Evolutionary conservation across 2,888 invertebrate genomes (phyloP), one percentile per base, ranked within the genome.

Genomic region (Gasteruption jaculator): DNA sequence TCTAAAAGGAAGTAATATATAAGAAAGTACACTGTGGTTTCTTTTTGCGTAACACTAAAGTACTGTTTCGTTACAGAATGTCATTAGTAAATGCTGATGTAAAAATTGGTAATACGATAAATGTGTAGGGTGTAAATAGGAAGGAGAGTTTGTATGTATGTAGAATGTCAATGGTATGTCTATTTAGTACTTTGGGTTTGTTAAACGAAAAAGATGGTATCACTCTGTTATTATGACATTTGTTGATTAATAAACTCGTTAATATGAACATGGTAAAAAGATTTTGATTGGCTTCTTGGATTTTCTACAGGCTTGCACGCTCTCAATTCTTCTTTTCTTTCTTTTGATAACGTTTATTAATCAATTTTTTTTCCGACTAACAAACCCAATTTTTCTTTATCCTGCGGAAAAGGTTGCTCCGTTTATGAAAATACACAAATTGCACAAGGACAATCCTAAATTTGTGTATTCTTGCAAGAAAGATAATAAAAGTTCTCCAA

Each of bases 191-290:
- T n/a, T n/a, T 66, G 69, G 69, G 68, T 65, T 69, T 70, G 68
- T 70, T 68, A 68, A 68, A 65, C 67, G 63, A 67, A 58, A 63
- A 49, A 48, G 45, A 51, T 46, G 48, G 43, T 53, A 58, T 40
- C 56, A 48, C 60, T 57, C 65, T 68, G 62, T 68, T 68, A 63
- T 60, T 47, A 36, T 38, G 29, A 35, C 46, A 59, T 63, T 53
- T 66, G 66, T 70, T 67, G 62, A 60, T 65, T 65, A 70, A 70
- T 70, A 68, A 69, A 70, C 63, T 67, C 65, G 37, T 44, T n/a
- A 30, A 11, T 34, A 25, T 18, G 26, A 34, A 34, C 24, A 30
- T 27, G 20, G 12, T 19, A 36, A 36, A 6, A 12, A 18, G 30
- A 38, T n/a, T n/a, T n/a, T n/a, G 60, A 68, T 65, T 67, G 63